Evolutionary conservation across 2,797 vertebrate species (phyloP), one percentile per base, ranked within the genome.

Genomic region (Chaunax sp.): DNA sequence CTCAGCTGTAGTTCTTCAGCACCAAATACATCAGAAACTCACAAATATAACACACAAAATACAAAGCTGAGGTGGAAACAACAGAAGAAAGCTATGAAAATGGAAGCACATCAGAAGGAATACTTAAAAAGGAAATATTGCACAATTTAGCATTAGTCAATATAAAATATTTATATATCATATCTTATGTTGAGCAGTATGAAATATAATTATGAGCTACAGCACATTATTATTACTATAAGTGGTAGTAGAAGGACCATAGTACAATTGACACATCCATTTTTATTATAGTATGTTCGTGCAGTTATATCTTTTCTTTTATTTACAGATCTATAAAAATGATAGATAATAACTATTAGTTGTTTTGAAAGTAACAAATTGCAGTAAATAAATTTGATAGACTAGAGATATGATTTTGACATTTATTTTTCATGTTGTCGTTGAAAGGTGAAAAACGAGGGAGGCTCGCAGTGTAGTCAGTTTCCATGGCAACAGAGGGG

Each of bases 401-500:
- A 30, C 22, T 10, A 26, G 6, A 35, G 40, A 45, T 8, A 53
- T 37, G 6, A 76, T 62, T 52, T 51, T 44, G 41, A 22, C 22
- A 20, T 70, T 60, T 54, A 44, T 55, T 52, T 53, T 56, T 58
- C 26, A 56, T 67, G 71, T 57, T 72, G 30, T 72, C 19, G 55
- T 19, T 35, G 46, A 83, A 78, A 81, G 58, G 71, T 67, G 51
- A 75, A 61, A 79, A 75, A 68, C 23, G 14, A 50, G 56, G 59
- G 69, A 72, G 62, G 78, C 80, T 72, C 82, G 75, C 68, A 15
- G 64, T 81, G 87, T 90, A 81, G 81, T 89, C 78, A 79, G 90
- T 94, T 92, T 88, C 92, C 91, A 93, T 92, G 85, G 89, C 77
- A 93, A 93, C 92, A 71, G 82, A 11, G 23, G 75, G 81, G 87